Evolutionary conservation across 2,113 vertebrate genomes (phyloP).

Genomic region (Microcebus ravelobensis): DNA sequence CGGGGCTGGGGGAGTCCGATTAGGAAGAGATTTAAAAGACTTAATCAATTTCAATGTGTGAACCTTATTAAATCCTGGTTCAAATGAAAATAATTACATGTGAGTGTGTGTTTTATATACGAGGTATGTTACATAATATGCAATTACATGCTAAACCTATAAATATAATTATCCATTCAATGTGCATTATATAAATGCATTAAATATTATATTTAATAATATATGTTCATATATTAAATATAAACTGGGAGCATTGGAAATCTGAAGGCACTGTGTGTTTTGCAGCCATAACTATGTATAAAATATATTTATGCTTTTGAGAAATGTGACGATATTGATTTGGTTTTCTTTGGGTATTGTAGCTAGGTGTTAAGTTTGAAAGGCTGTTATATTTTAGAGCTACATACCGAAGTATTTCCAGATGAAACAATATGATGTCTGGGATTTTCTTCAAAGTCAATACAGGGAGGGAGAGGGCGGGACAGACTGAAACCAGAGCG

Average conservation of each 20-base stretch:
- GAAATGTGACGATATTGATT: background rate
- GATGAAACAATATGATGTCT: background rate
- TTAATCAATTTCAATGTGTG: background rate
- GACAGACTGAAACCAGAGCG: background rate
- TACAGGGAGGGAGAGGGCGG: background rate
- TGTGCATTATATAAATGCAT: background rate
- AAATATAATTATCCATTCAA: background rate
- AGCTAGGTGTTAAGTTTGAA: background rate
- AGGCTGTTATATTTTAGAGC: background rate
- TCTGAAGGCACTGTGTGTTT: background rate
- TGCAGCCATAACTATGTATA: background rate
- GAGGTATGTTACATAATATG: background rate
- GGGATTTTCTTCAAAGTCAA: background rate
- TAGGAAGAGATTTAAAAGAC: background rate
- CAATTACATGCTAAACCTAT: background rate
- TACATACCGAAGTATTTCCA: background rate
- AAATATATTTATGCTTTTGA: background rate
- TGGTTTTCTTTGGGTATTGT: background rate
- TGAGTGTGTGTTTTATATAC: accelerated
- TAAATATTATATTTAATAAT: background rate
- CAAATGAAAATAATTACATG: background rate
- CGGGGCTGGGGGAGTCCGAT: accelerated
- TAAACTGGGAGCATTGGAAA: background rate
- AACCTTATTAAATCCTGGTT: background rate
- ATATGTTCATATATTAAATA: background rate